Conservation (phyloP, 2,888 invertebrate genomes). For the Drosophila setosimentum region DNA sequence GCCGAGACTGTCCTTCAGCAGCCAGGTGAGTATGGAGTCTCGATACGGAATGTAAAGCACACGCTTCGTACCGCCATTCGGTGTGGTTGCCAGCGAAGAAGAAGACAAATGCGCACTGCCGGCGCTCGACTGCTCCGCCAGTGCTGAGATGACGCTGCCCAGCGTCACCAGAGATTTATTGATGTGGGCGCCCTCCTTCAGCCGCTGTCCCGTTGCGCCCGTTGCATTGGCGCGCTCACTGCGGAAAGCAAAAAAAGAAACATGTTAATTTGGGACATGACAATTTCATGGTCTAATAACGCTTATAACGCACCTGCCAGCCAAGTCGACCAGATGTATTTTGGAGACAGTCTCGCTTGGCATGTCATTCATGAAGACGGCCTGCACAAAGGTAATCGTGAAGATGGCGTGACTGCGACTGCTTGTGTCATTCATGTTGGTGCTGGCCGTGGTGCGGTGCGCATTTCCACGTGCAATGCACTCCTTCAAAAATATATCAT, state of each 20-base stretch:
- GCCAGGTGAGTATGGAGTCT: constrained; percentile 95
- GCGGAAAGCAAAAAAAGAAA: constrained; percentile 4
- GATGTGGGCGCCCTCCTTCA: constrained; percentile 96
- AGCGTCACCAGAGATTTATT: constrained; percentile 95
- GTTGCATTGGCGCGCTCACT: constrained; percentile 95
- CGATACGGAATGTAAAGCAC: constrained; percentile 93
- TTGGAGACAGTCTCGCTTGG: constrained; percentile 96
- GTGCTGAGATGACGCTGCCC: constrained; percentile 94
- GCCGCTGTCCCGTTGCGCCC: constrained; percentile 94
- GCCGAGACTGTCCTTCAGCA: constrained; percentile 94
- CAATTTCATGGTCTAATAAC: constrained; percentile 59
- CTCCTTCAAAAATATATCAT: constrained; percentile 86
- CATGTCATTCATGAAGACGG: constrained; percentile 93
- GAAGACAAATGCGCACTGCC: constrained; percentile 67
- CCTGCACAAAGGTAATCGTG: constrained; percentile 95
- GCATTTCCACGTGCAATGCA: constrained; percentile 92
- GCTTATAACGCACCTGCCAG: constrained; percentile 89
- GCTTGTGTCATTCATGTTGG: constrained; percentile 97
- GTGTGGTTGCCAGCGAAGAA: constrained; percentile 79
- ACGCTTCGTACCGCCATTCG: constrained; percentile 85
- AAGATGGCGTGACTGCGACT: constrained; percentile 96
- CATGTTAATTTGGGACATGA: constrained; percentile 5
- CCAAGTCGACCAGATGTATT: constrained; percentile 95
- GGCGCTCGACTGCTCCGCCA: constrained; percentile 88
- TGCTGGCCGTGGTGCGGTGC: constrained; percentile 94